Base-by-base conservation (phyloP, 2,888 invertebrate species). In the Drosophila eohydei region DNA sequence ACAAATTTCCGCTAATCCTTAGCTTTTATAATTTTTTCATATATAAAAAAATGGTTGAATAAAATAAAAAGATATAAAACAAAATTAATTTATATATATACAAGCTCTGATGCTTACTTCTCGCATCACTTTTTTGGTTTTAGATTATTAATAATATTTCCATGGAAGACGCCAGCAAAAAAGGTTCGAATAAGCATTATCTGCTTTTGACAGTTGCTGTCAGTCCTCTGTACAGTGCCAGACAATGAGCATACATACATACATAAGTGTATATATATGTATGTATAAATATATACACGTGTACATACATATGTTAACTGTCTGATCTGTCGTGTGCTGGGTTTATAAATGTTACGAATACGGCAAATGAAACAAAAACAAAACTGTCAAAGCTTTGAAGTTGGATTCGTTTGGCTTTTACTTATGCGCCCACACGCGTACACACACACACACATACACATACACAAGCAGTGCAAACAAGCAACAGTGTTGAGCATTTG, bases 381-480 rank as follows among this genome's bases (percentile, higher is more conserved):
- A 62, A 76, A 75, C 62, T 64, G 54, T 43, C 63, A 60, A 60
- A 58, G 71, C 78, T 68, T 65, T 74, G 81, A 75, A 77, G 71
- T 69, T 69, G 54, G 55, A 63, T 71, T 72, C 63, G 62, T 55
- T 77, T 80, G 81, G 60, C 78, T 80, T 80, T 80, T 58, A 64
- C 68, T 72, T 71, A 62, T 52, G 60, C 46, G 63, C 38, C 50
- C 50, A 28, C 56, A 59, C 60, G 56, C 32, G 14, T 6, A 48
- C 46, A 40, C 51, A 41, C 46, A 63, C 43, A 32, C 40, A 21
- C 50, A 52, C 41, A 65, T n/a, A 16, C 51, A 61, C 69, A 44
- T 36, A 38, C 16, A 59, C 41, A 67, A 7, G 21, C 41, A 64
- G 67, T 38, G 58, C 65, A 66, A 77, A 75, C 52, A 60, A 66